Conservation (phyloP, 2,797 vertebrate species). For the Uromys caudimaculatus region DNA sequence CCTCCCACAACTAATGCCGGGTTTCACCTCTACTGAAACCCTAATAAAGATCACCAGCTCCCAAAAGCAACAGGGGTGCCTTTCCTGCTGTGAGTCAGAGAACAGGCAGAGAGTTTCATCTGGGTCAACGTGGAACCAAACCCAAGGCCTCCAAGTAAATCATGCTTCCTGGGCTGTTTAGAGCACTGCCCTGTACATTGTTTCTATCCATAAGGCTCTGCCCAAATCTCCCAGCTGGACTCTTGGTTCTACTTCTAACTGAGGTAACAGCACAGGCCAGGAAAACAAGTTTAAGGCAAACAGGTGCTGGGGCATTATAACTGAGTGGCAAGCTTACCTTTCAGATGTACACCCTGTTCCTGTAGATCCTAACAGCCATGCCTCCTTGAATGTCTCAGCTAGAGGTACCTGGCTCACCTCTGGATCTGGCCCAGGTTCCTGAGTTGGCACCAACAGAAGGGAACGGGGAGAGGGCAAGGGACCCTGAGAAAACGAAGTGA, state of each 20-base stretch:
- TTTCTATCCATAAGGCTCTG: neutral
- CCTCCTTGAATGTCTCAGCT: neutral
- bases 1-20: neutral
- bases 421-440: neutral
- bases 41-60: conserved; percentile 34
- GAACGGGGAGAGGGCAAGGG: neutral
- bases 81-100: neutral
- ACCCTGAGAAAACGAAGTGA: neutral
- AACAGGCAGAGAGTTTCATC: neutral
- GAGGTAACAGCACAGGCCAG: neutral
- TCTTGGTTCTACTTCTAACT: neutral
- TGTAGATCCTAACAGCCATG: neutral
- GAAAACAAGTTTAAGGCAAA: neutral
- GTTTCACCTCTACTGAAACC: conserved; percentile 65
- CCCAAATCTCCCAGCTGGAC: neutral
- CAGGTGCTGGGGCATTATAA: neutral
- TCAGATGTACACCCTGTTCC: rapidly evolving
- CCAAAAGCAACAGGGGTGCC: neutral
- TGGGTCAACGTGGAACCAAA: neutral
- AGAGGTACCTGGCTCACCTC: neutral
- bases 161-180: neutral
- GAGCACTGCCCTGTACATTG: neutral
- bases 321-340: neutral
- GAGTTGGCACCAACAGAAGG: neutral
- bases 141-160: neutral